Evolutionary conservation across 1,140 invertebrate genomes (phyloP).

Genomic region (Cydia amplana): DNA sequence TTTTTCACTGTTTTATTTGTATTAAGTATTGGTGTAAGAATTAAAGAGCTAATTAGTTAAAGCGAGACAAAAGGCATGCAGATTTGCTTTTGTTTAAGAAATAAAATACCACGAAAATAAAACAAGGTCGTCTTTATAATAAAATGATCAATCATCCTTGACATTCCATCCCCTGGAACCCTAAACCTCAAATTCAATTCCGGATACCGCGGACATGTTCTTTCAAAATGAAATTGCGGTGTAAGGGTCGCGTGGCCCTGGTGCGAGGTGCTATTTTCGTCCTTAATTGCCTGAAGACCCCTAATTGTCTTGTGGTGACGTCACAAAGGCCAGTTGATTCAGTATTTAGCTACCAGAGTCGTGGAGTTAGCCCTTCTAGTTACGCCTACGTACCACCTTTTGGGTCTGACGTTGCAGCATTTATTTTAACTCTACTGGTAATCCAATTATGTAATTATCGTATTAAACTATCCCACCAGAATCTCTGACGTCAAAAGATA

Average conservation of each 20-base stretch:
- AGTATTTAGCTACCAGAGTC: neutral
- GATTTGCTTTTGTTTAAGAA: neutral
- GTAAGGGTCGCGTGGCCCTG: slow-evolving; percentile 11
- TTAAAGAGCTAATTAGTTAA: no score
- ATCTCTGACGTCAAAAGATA: neutral
- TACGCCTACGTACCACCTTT: neutral
- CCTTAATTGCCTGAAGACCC: neutral
- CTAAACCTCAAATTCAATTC: neutral
- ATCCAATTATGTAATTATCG: neutral
- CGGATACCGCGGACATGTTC: neutral
- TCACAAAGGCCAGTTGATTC: neutral
- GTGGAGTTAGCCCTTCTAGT: neutral
- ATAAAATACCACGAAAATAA: neutral
- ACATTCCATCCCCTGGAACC: neutral
- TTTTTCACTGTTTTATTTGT: no score
- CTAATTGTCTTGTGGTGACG: slow-evolving; percentile 1
- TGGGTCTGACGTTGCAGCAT: neutral
- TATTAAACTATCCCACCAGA: neutral
- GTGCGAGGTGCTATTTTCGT: neutral
- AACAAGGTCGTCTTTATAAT: neutral
- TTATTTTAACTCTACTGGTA: no score
- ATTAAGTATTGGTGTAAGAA: no score
- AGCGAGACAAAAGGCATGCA: no score
- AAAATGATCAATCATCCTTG: neutral
- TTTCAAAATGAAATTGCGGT: slow-evolving; percentile 18